A percentile compares a stretch with the other conserved stretches of the same genome.
Evolutionary conservation across 2,797 vertebrate species (phyloP).

Genomic region (Enteromius thamalakanensis): DNA sequence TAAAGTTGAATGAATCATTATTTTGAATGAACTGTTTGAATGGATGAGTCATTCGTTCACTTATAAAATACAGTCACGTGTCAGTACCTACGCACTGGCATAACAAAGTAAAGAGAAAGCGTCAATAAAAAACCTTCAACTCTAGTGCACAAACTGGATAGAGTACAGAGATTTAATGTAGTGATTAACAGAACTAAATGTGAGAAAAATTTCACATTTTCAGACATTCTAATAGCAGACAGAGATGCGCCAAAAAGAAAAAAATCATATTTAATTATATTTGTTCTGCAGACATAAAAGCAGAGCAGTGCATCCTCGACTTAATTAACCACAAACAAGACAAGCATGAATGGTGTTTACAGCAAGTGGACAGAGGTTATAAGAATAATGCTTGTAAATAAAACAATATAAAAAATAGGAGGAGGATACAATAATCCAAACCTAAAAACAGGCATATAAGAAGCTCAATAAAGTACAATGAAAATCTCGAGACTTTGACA

Average conservation of each 20-base stretch:
- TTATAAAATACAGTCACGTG: neutral
- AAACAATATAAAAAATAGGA: neutral
- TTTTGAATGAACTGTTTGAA: neutral
- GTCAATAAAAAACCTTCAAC: neutral
- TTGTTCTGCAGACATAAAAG: conserved; percentile 24
- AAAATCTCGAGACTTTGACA: conserved; percentile 16
- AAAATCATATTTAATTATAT: conserved; percentile 28
- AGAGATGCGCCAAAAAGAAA: conserved; percentile 2
- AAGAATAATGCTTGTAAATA: neutral
- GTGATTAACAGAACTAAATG: conserved; percentile 15
- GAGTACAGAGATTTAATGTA: neutral
- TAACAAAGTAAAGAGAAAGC: neutral
- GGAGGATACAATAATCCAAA: neutral
- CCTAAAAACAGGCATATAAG: neutral
- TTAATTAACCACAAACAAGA: conserved; percentile 20
- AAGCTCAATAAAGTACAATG: neutral
- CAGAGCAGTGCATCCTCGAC: neutral
- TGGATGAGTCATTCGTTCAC: neutral
- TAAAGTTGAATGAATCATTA: neutral
- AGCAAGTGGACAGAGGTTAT: neutral
- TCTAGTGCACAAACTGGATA: neutral
- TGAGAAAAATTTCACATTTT: neutral
- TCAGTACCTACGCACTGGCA: neutral
- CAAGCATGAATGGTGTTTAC: conserved; percentile 25
- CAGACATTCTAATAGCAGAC: conserved; percentile 18